phyloP scores from a whole-genome alignment of 2,113 vertebrate species.

The Ibidorhyncha struthersii region DNA sequence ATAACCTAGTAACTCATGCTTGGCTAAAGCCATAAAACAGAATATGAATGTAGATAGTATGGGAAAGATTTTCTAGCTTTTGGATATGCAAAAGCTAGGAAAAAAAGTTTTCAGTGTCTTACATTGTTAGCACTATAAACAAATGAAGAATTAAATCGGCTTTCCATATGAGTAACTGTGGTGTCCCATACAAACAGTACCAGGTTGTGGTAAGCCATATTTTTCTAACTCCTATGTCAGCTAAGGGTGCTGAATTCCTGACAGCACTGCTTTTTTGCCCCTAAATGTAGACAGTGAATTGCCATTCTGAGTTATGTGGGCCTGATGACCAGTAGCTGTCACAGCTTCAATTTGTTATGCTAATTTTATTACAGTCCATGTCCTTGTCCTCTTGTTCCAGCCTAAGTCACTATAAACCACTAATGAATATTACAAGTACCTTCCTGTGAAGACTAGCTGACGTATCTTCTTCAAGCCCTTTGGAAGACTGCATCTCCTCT shows the following conservation, averaged over 20 bases:
- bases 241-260: neutral
- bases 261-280: neutral
- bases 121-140: neutral
- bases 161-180: neutral
- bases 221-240: neutral
- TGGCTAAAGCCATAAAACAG: neutral
- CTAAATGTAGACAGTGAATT: neutral
- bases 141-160: neutral
- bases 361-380: constrained; percentile 26
- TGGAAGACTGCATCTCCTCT: neutral
- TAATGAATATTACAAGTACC: constrained; percentile 13
- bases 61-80: neutral
- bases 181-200: neutral
- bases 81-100: neutral
- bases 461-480: neutral
- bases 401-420: neutral
- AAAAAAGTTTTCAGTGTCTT: neutral
- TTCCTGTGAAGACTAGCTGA: neutral
- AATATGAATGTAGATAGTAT: neutral
- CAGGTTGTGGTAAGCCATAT: neutral
- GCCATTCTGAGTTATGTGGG: neutral
- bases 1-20: neutral
- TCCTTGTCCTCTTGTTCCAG: neutral
- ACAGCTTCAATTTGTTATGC: constrained; percentile 8
- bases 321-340: constrained; percentile 16